phyloP scores from a whole-genome alignment of 2,113 vertebrate genomes.

The Apteryx owenii region DNA sequence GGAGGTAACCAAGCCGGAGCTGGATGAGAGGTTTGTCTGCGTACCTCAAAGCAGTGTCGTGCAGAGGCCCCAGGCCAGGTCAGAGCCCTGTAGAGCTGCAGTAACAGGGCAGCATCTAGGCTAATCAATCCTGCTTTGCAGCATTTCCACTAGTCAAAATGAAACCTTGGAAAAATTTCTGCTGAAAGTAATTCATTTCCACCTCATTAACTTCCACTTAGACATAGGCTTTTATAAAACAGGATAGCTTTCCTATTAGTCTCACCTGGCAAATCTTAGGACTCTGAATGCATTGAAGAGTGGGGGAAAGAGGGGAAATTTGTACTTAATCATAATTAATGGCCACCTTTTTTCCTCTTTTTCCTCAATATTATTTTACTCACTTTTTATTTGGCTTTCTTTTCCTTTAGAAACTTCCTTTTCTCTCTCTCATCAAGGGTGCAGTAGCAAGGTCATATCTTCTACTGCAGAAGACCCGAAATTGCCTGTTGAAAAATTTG shows the following conservation, averaged over 20 bases:
- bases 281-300: not conserved
- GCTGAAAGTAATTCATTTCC: not conserved
- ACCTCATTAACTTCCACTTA: not conserved
- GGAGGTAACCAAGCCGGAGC: not conserved
- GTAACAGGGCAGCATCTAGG: not conserved
- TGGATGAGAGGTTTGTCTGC: not conserved
- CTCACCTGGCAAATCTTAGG: not conserved
- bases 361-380: not conserved
- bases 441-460: not conserved
- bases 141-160: not conserved
- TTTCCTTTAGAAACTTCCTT: not conserved
- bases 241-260: not conserved
- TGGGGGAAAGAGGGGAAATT: not conserved
- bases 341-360: not conserved
- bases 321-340: not conserved
- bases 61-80: not conserved
- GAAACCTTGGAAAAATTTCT: not conserved
- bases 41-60: fast-evolving
- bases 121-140: not conserved
- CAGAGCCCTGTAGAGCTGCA: not conserved
- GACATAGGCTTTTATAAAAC: not conserved
- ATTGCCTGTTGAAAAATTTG: not conserved
- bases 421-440: not conserved
- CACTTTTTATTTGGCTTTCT: not conserved
- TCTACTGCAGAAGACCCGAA: not conserved